A percentile compares a stretch with the other conserved stretches of the same genome.
Conservation (phyloP, 2,888 invertebrate species). For the Lycocerus yunnanus region DNA sequence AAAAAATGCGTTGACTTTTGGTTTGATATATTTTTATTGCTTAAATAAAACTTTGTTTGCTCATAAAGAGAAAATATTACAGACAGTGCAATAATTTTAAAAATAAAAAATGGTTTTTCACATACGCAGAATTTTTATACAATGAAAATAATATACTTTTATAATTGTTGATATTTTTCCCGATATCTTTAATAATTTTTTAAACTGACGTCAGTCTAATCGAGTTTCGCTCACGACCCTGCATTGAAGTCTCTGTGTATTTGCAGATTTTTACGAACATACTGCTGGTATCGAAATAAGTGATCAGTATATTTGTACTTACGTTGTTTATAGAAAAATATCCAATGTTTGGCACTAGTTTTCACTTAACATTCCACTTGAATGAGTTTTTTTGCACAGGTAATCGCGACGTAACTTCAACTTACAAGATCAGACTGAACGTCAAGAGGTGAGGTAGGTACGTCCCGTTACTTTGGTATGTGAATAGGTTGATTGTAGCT, state of each 20-base stretch:
- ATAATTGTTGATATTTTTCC: background rate
- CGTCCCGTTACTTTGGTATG: slow-evolving; percentile 54
- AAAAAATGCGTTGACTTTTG: too few relatives aligned
- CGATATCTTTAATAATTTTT: background rate
- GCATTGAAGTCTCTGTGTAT: slow-evolving; percentile 39
- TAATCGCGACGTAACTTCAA: slow-evolving; percentile 30
- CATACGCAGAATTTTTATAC: background rate
- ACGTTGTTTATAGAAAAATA: slow-evolving; percentile 8
- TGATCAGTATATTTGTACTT: background rate
- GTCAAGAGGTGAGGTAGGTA: slow-evolving; percentile 50
- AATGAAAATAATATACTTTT: background rate
- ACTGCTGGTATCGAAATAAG: background rate
- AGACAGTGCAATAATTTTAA: background rate
- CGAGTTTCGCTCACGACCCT: slow-evolving; percentile 38
- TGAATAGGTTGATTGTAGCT: slow-evolving; percentile 29
- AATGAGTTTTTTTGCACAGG: slow-evolving; percentile 27
- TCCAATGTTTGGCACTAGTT: slow-evolving; percentile 28
- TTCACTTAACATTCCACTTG: slow-evolving; percentile 34
- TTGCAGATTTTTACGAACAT: background rate
- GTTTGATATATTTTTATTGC: background rate
- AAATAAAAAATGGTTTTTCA: background rate
- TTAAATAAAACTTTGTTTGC: background rate
- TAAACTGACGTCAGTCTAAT: slow-evolving; percentile 15
- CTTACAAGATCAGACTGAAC: slow-evolving; percentile 26
- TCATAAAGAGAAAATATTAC: background rate